A percentile compares a stretch with the other conserved stretches of the same genome.
Conservation (phyloP, 2,113 vertebrate genomes). For the Podarcis cretensis region DNA sequence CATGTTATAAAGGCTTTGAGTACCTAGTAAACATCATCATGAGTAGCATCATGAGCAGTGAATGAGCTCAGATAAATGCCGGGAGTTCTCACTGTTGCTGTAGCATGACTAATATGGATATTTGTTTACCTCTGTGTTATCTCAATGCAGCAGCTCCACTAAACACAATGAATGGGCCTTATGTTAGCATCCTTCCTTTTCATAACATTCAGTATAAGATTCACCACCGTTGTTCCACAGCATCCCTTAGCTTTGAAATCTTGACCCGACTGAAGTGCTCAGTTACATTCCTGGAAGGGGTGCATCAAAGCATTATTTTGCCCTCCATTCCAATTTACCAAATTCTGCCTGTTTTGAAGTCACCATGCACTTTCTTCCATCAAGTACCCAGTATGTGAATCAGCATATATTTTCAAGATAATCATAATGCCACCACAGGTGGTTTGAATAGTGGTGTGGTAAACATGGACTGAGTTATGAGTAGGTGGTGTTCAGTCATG, state of each 20-base stretch:
- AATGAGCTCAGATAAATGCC: neutral
- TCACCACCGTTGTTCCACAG: too few relatives aligned
- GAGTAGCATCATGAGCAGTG: neutral
- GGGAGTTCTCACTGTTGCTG: neutral
- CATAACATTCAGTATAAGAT: neutral
- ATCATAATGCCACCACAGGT: neutral
- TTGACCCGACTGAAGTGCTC: neutral
- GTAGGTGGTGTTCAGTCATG: neutral
- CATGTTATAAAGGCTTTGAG: neutral
- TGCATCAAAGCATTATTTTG: neutral
- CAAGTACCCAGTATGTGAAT: neutral
- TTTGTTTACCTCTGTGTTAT: neutral
- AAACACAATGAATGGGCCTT: neutral
- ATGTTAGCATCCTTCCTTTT: neutral
- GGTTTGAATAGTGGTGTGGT: neutral
- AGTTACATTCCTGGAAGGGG: neutral
- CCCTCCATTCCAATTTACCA: neutral
- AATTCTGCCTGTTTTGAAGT: neutral
- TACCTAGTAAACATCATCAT: neutral
- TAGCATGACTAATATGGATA: neutral
- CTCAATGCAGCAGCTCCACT: neutral
- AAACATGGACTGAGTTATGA: neutral
- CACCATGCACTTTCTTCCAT: neutral
- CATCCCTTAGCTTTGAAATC: neutral
- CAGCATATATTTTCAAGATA: neutral